Evolutionary conservation across 23 tunicate species (phyloP).

Genomic region (Halocynthia aurantium): DNA sequence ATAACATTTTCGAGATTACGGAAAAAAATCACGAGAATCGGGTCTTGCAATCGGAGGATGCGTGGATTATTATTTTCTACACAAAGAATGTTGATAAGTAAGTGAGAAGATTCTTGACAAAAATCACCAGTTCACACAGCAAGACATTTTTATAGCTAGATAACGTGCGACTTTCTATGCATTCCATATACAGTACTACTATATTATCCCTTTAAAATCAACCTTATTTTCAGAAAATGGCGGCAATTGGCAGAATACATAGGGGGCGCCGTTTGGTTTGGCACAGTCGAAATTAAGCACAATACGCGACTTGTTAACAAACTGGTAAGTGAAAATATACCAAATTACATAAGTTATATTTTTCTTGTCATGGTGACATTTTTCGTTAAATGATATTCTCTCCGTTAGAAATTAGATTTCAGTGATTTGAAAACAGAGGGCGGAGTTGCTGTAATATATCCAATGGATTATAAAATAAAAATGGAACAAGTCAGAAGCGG

Average conservation of each 20-base stretch:
- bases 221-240: slow-evolving; percentile 55
- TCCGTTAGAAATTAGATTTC: background rate
- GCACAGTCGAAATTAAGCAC: slow-evolving; percentile 35
- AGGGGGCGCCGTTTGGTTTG: slow-evolving; percentile 64
- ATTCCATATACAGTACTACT: background rate
- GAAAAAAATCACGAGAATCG: slow-evolving; percentile 28
- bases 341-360: background rate
- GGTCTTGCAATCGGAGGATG: slow-evolving; percentile 44
- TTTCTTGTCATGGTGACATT: background rate
- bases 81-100: slow-evolving; percentile 2
- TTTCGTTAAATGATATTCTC: background rate
- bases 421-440: background rate
- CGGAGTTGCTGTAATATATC: slow-evolving; percentile 12
- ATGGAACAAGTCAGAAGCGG: background rate
- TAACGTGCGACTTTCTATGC: background rate
- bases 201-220: background rate
- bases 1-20: slow-evolving; percentile 25
- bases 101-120: background rate
- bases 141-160: too few relatives aligned
- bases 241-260: slow-evolving; percentile 32
- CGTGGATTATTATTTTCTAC: slow-evolving; percentile 74
- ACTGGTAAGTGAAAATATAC: slow-evolving; percentile 43
- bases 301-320: slow-evolving; percentile 25
- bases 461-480: slow-evolving; percentile 7
- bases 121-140: too few relatives aligned